Conservation (phyloP, 1,140 invertebrate species). For the Colletes gigas region DNA sequence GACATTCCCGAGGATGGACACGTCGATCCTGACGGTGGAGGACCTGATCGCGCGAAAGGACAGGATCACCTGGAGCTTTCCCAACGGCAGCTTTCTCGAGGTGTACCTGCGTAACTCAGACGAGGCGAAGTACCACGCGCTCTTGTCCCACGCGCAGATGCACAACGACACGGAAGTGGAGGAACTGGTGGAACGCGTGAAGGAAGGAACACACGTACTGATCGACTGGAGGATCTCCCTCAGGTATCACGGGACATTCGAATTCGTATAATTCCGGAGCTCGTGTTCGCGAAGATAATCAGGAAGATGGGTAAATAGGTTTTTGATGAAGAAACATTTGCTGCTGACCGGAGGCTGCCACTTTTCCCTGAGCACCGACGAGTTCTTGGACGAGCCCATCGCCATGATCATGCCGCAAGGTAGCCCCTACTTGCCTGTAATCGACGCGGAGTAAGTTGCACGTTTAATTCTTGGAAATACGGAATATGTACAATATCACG, state of each 20-base stretch:
- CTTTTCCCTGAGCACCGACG: constrained; percentile 86
- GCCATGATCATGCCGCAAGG: constrained; percentile 87
- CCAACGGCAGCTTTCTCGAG: constrained; percentile 88
- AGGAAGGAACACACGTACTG: constrained; percentile 85
- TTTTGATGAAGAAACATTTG: constrained; percentile 84
- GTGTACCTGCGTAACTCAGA: constrained; percentile 83
- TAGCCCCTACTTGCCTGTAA: constrained; percentile 87
- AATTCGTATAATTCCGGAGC: constrained; percentile 51
- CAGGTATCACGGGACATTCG: constrained; percentile 82
- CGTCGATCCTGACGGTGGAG: constrained; percentile 87
- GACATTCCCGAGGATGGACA: constrained; percentile 93
- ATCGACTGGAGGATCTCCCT: constrained; percentile 92
- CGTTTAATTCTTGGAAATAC: not conserved
- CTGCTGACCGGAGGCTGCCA: constrained; percentile 85
- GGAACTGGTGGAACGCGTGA: constrained; percentile 83
- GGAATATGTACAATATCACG: no score
- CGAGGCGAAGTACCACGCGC: constrained; percentile 80
- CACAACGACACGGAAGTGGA: constrained; percentile 68
- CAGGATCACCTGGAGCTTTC: constrained; percentile 88
- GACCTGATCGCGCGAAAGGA: constrained; percentile 85
- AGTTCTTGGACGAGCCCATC: constrained; percentile 90
- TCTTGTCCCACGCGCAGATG: constrained; percentile 81
- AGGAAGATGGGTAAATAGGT: constrained; percentile 59
- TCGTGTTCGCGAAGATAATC: not conserved
- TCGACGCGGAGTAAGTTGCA: constrained; percentile 83